Conservation (phyloP, 2,888 invertebrate species). For the Brenthis ino region DNA sequence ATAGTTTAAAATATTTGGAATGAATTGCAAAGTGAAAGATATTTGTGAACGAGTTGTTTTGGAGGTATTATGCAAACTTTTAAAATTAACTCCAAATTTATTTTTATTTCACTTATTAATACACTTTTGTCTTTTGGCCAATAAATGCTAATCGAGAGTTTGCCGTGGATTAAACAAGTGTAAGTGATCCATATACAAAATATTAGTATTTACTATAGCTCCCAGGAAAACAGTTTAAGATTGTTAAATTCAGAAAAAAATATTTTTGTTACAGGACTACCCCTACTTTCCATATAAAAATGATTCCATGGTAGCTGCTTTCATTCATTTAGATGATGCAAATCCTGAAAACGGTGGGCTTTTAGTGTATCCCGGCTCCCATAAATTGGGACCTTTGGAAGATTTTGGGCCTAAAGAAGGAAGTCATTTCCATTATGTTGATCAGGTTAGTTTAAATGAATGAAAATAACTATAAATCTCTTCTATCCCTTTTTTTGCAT, state of each 20-base stretch:
- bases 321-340: slow-evolving; percentile 81
- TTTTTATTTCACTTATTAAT: too few species aligned
- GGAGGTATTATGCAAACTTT: too few species aligned
- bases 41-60: too few species aligned
- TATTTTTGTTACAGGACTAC: slow-evolving; percentile 70
- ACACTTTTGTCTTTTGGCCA: too few species aligned
- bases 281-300: slow-evolving; percentile 83
- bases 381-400: slow-evolving; percentile 79
- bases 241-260: not conserved
- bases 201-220: too few species aligned
- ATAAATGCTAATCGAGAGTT: too few species aligned
- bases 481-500: too few species aligned
- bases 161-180: not conserved
- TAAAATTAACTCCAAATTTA: too few species aligned
- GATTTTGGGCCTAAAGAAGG: slow-evolving; percentile 73
- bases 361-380: slow-evolving; percentile 83
- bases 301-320: slow-evolving; percentile 82
- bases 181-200: too few species aligned
- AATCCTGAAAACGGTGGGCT: slow-evolving; percentile 82
- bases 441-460: slow-evolving; percentile 56
- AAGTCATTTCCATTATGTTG: slow-evolving; percentile 69
- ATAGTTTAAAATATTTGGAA: too few species aligned
- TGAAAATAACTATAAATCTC: not conserved
- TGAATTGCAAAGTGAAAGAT: too few species aligned
- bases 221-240: not conserved